A percentile compares a stretch with the other conserved stretches of the same genome.
These are phyloP conservation scores for Athalia cordata DNA, from an alignment of 2,888 invertebrate species.

Conservation along the genomic window DNA sequence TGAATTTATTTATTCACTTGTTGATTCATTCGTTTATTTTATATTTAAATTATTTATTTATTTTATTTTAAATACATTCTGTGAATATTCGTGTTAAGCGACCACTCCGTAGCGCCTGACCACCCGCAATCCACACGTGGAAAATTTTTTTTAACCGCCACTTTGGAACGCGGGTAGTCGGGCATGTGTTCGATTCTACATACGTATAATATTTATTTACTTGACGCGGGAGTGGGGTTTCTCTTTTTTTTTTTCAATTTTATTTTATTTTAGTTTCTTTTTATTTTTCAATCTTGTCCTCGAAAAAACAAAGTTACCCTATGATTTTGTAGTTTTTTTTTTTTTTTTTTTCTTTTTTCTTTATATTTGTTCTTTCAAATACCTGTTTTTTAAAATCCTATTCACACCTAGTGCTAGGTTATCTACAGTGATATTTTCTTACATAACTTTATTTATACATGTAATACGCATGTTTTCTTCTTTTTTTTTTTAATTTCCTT, in stretches of 20 bases:
- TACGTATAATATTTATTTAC: slow-evolving; percentile 53
- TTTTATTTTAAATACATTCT: no score
- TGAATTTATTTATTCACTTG: no score
- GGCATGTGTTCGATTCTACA: slow-evolving; percentile 29
- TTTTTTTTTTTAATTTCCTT: slow-evolving; percentile 26
- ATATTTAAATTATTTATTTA: no score
- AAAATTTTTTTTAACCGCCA: no score
- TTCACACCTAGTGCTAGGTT: slow-evolving; percentile 67
- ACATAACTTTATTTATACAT: slow-evolving; percentile 30
- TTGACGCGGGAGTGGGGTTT: slow-evolving; percentile 55
- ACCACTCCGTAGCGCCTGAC: no score
- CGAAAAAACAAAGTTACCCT: slow-evolving; percentile 54
- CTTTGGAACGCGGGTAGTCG: no score
- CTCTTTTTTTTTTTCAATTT: slow-evolving; percentile 43
- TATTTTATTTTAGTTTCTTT: slow-evolving; percentile 33
- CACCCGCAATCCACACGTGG: no score
- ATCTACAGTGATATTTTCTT: slow-evolving; percentile 71
- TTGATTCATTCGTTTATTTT: no score
- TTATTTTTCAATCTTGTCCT: slow-evolving; percentile 47
- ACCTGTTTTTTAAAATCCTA: slow-evolving; percentile 39
- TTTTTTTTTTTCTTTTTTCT: slow-evolving; percentile 45
- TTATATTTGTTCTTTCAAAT: slow-evolving; percentile 26
- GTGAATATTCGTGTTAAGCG: no score
- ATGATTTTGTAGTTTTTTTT: slow-evolving; percentile 46
- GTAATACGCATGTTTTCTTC: slow-evolving; percentile 50